phyloP scores from a whole-genome alignment of 2,113 vertebrate genomes.

The Grammatotria lemairii region DNA sequence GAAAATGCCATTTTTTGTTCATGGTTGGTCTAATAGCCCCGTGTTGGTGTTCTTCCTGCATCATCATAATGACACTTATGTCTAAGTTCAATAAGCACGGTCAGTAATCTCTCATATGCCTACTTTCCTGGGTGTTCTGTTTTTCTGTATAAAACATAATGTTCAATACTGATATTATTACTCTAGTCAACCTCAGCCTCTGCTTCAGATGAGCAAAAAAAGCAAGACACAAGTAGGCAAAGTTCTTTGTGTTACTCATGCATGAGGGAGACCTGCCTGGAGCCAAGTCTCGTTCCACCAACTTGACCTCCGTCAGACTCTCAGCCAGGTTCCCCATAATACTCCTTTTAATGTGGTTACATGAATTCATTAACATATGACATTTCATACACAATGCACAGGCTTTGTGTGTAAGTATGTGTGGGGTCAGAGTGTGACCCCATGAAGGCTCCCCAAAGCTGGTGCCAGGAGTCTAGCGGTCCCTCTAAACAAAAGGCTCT shows the following conservation, averaged over 20 bases:
- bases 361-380: background rate
- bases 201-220: background rate
- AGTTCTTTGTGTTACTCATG: fast-evolving
- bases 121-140: background rate
- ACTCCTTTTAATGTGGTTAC: background rate
- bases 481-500: too few species aligned
- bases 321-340: background rate
- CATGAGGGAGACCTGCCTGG: background rate
- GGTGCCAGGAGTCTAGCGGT: too few species aligned
- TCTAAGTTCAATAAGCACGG: background rate
- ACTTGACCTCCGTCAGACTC: background rate
- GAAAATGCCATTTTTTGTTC: background rate
- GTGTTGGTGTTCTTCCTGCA: background rate
- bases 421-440: background rate
- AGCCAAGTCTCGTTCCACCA: background rate
- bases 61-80: background rate
- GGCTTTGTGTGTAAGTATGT: background rate
- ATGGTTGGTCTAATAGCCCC: background rate
- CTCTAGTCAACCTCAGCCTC: background rate
- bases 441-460: too few species aligned
- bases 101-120: background rate
- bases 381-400: background rate
- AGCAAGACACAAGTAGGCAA: fast-evolving
- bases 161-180: background rate
- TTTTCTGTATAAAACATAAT: background rate